Base-by-base conservation (phyloP, 2,113 vertebrate species). In the Cyanoderma ruficeps region DNA sequence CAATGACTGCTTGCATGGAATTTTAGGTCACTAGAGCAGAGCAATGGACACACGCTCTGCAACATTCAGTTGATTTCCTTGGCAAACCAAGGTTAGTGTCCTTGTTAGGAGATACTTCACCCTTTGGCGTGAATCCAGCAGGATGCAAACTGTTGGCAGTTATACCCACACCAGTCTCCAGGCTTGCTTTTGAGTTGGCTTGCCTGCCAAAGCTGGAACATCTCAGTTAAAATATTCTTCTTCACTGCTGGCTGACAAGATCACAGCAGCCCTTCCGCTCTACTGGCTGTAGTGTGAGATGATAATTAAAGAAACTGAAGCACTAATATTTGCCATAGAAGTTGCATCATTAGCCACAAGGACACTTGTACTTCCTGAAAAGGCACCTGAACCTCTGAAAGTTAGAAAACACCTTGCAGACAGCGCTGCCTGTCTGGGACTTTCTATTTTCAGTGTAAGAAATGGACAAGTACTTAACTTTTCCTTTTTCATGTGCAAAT, bases 281-380 rank as follows among this genome's bases (percentile, higher is more conserved):
- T 42, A 28, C 23, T 42, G 53, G 17, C 39, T 89, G 41, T 9
- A 37, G 18, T 10, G 15, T 63, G 52, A 83, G 30, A 15, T n/a
- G 20, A 30, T 79, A 64, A 70, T 59, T 82, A 90, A 90, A 88
- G 15, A 68, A 86, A 59, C 6, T 20, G 16, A 91, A 60, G n/a
- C 20, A 52, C 35, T 55, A 55, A 52, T 47, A 76, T 52, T 87
- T 93, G 39, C 49, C 35, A 11, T 1, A 60, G 35, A 72, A 33
- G 15, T 52, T 68, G 7, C 27, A 53, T 24, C 0, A 0, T 35
- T 70, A 44, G 30, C 37, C 25, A 15, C 50, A 70, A 22, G 9
- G 16, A 53, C 19, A 31, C 7, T 71, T 49, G 6, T 33, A 22
- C 22, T 52, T 60, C 33, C 64, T 57, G 44, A 64, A 27, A 68